phyloP scores from a whole-genome alignment of 2,113 vertebrate species.

The Lophura nycthemera region DNA sequence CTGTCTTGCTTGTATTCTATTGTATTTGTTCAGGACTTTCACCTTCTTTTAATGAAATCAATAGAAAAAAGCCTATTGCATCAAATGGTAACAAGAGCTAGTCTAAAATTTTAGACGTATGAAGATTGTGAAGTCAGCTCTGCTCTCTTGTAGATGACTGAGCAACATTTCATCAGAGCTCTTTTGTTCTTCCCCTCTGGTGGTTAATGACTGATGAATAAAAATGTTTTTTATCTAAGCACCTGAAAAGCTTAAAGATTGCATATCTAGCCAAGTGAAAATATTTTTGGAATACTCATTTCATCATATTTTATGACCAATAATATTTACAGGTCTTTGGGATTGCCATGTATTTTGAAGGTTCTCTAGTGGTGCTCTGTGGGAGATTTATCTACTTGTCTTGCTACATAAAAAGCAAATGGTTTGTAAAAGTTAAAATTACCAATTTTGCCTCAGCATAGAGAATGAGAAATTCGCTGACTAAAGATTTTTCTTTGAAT shows the following conservation, averaged over 20 bases:
- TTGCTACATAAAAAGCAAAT: conserved; percentile 21
- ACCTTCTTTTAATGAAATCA: background rate
- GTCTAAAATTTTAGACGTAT: background rate
- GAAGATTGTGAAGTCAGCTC: background rate
- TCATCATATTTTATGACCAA: background rate
- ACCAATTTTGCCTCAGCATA: background rate
- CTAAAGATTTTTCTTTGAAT: background rate
- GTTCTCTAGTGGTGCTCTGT: background rate
- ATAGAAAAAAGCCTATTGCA: background rate
- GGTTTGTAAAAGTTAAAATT: background rate
- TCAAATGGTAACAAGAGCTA: background rate
- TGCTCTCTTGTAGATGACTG: background rate
- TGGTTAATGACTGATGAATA: conserved; percentile 14
- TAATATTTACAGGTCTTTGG: conserved; percentile 11
- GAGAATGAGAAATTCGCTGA: background rate
- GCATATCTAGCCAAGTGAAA: background rate
- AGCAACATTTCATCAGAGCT: background rate
- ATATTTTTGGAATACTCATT: background rate
- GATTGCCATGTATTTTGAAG: background rate
- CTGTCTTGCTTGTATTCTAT: background rate
- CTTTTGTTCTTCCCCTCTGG: background rate
- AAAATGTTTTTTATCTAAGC: background rate
- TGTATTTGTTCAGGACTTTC: background rate
- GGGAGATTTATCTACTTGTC: background rate
- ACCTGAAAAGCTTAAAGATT: background rate